phyloP scores from a whole-genome alignment of 2,797 vertebrate species.

The Potorous gilbertii region DNA sequence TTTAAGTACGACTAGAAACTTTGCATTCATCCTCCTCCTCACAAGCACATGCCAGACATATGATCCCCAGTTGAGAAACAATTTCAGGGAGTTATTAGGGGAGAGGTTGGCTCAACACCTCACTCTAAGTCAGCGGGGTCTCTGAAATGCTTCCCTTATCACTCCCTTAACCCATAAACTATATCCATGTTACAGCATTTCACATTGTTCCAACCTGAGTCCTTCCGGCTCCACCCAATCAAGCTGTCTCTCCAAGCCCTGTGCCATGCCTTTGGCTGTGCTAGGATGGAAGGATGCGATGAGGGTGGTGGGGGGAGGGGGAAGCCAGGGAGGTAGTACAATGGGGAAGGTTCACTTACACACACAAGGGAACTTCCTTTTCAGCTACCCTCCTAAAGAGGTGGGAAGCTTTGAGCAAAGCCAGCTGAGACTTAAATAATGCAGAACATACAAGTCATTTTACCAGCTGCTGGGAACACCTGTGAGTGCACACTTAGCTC shows the following conservation, averaged over 20 bases:
- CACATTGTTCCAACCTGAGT: background rate
- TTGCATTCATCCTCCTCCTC: background rate
- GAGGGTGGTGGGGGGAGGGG: too few species aligned
- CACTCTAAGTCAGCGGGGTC: background rate
- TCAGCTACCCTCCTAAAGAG: background rate
- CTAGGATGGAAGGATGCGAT: background rate
- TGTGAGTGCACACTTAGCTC: background rate
- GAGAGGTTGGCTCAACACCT: background rate
- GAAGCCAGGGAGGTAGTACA: background rate
- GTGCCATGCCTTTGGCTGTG: background rate
- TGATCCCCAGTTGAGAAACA: slow-evolving; percentile 22
- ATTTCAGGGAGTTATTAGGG: background rate
- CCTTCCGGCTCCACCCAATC: background rate
- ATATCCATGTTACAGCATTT: background rate
- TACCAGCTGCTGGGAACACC: background rate
- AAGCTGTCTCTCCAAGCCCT: background rate
- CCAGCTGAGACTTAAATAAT: background rate
- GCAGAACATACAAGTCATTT: background rate
- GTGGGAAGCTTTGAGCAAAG: background rate
- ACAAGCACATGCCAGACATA: slow-evolving; percentile 25
- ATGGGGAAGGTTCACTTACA: background rate
- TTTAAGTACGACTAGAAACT: background rate
- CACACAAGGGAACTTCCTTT: background rate
- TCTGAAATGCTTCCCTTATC: background rate
- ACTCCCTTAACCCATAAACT: background rate